Conservation (phyloP, 2,113 vertebrate species). For the Typhlomys cinereus region DNA sequence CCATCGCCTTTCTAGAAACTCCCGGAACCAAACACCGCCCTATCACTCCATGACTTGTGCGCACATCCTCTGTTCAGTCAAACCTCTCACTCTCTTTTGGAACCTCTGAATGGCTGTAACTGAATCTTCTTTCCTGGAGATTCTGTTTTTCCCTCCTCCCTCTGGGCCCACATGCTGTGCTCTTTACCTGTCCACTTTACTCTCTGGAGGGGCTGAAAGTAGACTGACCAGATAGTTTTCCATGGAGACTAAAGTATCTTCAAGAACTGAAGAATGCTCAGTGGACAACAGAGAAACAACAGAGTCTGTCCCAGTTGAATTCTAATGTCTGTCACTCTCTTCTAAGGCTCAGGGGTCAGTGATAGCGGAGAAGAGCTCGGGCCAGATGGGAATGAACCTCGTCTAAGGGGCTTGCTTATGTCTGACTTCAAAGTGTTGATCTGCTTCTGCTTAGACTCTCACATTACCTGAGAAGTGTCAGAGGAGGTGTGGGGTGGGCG, state of each 20-base stretch:
- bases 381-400: background rate
- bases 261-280: background rate
- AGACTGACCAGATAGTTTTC: background rate
- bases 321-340: background rate
- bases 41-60: no score
- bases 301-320: background rate
- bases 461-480: background rate
- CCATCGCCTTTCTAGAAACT: background rate
- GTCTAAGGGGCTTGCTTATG: background rate
- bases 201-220: background rate
- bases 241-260: background rate
- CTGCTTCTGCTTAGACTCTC: background rate
- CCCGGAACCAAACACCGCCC: background rate
- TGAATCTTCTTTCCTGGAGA: background rate
- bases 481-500: background rate
- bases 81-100: background rate
- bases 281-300: background rate
- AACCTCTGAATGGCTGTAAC: background rate
- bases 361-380: background rate
- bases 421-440: background rate
- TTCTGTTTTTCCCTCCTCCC: background rate
- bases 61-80: background rate
- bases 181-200: background rate
- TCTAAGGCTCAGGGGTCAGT: background rate
- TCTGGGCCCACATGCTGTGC: background rate